Conservation (phyloP, 2,888 invertebrate species). For the Eutolmus rufibarbis region DNA sequence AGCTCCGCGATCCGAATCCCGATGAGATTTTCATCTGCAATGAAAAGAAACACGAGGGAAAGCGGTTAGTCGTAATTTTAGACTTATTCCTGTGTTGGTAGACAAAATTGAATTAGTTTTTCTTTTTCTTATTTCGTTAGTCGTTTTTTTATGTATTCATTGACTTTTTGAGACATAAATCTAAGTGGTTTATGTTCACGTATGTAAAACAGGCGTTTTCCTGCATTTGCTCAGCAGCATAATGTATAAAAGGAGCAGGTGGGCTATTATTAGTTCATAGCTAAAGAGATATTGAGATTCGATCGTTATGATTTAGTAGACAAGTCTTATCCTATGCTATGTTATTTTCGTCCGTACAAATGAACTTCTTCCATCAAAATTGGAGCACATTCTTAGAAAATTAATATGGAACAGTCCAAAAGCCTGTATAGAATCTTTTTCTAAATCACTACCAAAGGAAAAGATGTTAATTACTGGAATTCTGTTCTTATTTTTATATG, state of each 20-base stretch:
- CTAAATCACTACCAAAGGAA: background rate
- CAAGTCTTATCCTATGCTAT: background rate
- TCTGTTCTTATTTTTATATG: background rate
- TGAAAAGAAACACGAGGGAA: constrained; percentile 26
- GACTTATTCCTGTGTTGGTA: constrained; percentile 7
- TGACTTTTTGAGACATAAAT: constrained; percentile 16
- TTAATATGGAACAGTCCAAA: background rate
- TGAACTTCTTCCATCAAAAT: background rate
- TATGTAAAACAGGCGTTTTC: background rate
- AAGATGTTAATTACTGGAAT: background rate
- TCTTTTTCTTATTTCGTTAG: background rate
- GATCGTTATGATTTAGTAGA: background rate
- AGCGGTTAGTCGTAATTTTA: constrained; percentile 30
- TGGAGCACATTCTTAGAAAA: background rate
- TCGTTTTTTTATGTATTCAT: constrained; percentile 10
- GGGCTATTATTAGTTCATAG: background rate
- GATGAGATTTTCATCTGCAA: constrained; percentile 13
- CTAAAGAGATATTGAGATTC: background rate
- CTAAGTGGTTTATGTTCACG: background rate
- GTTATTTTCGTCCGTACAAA: background rate
- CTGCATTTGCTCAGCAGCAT: background rate
- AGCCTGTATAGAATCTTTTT: background rate
- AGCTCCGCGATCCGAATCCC: constrained; percentile 26
- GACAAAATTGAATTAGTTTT: background rate
- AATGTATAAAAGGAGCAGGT: background rate